These are phyloP conservation scores for Hirtodrosophila cameraria DNA, from an alignment of 2,888 invertebrate genomes.

Conservation along the genomic window DNA sequence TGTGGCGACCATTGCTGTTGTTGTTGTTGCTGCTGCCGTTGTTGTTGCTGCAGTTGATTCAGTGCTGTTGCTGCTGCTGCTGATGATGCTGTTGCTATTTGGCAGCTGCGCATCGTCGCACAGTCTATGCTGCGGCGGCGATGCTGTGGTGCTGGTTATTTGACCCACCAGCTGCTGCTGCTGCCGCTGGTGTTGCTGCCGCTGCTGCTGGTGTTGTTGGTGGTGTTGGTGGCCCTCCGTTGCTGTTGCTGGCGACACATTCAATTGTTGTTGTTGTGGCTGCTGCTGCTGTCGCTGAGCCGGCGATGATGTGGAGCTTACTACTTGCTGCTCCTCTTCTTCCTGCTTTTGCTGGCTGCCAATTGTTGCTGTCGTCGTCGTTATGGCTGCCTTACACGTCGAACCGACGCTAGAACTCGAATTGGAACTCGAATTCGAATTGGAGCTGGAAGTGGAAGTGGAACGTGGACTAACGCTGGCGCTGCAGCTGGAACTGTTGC, in stretches of 20 bases:
- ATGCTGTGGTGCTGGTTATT: constrained; percentile 83
- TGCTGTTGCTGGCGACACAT: constrained; percentile 58
- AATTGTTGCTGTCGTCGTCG: constrained; percentile 28
- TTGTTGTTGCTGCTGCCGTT: constrained; percentile 30
- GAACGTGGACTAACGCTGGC: constrained; percentile 48
- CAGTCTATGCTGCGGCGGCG: constrained; percentile 70
- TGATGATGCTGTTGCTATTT: constrained; percentile 44
- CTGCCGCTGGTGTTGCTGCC: constrained; percentile 27
- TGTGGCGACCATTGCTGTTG: constrained; percentile 36
- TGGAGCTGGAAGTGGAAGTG: constrained; percentile 34
- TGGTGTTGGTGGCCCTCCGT: constrained; percentile 37
- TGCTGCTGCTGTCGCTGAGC: constrained; percentile 51
- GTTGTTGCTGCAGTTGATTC: constrained; percentile 35
- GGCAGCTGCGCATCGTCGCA: constrained; percentile 73
- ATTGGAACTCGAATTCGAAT: constrained; percentile 35
- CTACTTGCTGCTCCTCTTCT: constrained; percentile 51
- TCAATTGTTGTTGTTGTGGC: constrained; percentile 49
- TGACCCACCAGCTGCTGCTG: constrained; percentile 71
- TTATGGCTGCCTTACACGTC: constrained; percentile 30
- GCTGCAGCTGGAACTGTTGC: constrained; percentile 27
- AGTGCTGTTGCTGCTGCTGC: constrained; percentile 49
- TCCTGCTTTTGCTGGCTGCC: constrained; percentile 7
- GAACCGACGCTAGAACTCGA: constrained; percentile 37
- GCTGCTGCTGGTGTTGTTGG: constrained; percentile 27
- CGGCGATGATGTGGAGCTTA: constrained; percentile 62